Conservation (phyloP, 2,113 vertebrate genomes). For the Oncorhynchus gorbuscha region DNA sequence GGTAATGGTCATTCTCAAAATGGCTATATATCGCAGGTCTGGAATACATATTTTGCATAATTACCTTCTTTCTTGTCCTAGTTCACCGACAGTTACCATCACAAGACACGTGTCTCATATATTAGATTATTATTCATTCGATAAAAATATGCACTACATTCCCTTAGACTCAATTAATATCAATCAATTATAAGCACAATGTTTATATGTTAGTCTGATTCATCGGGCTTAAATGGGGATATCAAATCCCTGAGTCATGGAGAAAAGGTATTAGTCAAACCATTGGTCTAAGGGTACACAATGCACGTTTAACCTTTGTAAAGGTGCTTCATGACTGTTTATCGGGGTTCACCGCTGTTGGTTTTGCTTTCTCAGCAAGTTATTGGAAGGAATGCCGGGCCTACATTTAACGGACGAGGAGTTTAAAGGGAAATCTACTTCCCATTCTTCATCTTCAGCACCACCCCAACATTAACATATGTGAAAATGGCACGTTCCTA, state of each 20-base stretch:
- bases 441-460: no score
- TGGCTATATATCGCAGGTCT: constrained; percentile 33
- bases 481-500: neutral
- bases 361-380: neutral
- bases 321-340: neutral
- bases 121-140: constrained; percentile 16
- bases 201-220: neutral
- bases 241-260: neutral
- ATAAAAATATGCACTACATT: neutral
- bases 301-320: neutral
- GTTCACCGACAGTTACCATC: constrained; percentile 1
- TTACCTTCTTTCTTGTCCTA: constrained; percentile 2
- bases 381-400: neutral
- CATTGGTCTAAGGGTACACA: neutral
- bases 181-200: neutral
- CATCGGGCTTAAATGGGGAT: neutral
- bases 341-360: neutral
- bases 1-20: constrained; percentile 46
- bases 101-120: neutral
- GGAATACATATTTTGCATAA: constrained; percentile 20
- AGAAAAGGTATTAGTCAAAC: neutral
- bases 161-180: neutral
- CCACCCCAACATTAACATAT: neutral
- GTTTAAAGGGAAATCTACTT: no score
- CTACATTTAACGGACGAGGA: neutral